Base-by-base conservation (phyloP, 2,888 invertebrate genomes). In the Volucella inanis region DNA sequence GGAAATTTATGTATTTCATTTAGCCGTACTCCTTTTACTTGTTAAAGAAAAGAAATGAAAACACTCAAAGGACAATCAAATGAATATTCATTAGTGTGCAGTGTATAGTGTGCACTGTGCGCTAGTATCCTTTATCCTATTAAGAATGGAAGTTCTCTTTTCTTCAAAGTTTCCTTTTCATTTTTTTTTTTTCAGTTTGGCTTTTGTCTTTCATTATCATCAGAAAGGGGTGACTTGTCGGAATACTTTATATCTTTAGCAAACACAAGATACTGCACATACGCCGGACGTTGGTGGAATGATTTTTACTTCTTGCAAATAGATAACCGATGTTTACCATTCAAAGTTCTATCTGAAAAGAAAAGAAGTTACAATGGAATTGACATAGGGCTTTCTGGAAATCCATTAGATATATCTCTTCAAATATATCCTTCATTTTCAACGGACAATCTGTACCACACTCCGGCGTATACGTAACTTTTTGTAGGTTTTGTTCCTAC, bases 1-100 rank as follows among this genome's bases (percentile, higher is more conserved):
- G 49, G 14, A 45, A 61, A 54, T 61, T 65, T 62, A 62, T 52
- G 43, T 45, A 0, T 52, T 62, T 72, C 62, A 54, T 62, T 62
- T 49, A 50, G 18, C 18, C 3, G n/a, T 50, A 22, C 57, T 65
- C 67, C 22, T 52, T 55, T 57, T 39, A 18, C 18, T 38, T 39
- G 45, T 39, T 59, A 22, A 47, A 41, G 39, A 74, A 14, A 62
- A 50, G n/a, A 67, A 64, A 62, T 50, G 50, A 50, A 62, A 50
- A 50, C 38, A 79, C 54, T 67, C 59, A 65, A 22, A 79, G 59
- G 61, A 79, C 55, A 74, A 38, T 55, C 62, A 18, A 80, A 80
- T 80, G 74, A 75, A 75, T 70, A 80, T 80, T 75, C 68, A 80
- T 80, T 62, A 68, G 55, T 50, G 31, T 59, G 50, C 47, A 3